Conservation (phyloP, 2,113 vertebrate species). For the Poecile atricapillus region DNA sequence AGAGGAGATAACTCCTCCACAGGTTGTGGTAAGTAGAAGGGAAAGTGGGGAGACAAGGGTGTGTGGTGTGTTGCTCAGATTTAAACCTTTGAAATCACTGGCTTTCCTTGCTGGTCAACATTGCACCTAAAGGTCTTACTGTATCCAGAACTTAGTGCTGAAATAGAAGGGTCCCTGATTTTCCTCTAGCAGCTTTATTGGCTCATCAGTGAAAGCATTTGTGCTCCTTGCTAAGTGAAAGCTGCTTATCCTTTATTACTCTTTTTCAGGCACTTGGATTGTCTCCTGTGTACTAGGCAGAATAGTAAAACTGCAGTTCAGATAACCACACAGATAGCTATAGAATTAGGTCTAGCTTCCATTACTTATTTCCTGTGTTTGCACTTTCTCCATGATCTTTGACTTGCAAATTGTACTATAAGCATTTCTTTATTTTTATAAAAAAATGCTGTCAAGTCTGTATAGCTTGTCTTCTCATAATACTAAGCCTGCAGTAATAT, state of each 20-base stretch:
- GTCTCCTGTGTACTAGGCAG: not conserved
- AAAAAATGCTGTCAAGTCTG: not conserved
- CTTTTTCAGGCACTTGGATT: not conserved
- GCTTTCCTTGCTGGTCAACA: not conserved
- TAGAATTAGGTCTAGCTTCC: not conserved
- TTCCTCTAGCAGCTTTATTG: not conserved
- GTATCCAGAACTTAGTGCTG: not conserved
- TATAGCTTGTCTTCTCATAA: rapidly evolving
- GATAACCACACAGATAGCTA: rapidly evolving
- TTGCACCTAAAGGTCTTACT: not conserved
- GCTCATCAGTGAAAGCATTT: rapidly evolving
- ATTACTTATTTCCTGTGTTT: rapidly evolving
- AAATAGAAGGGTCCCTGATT: not conserved
- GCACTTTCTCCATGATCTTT: rapidly evolving
- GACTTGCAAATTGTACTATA: not conserved
- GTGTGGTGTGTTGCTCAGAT: not conserved
- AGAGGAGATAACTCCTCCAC: constrained; percentile 86
- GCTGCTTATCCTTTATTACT: not conserved
- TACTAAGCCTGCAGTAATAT: not conserved
- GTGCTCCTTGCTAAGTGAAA: not conserved
- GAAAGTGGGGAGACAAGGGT: not conserved
- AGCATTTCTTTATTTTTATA: rapidly evolving
- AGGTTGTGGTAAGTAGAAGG: constrained; percentile 81
- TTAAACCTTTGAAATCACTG: not conserved
- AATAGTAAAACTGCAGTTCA: not conserved